Evolutionary conservation across 2,797 vertebrate species (phyloP), one percentile per base, ranked within the genome.

Genomic region (Sebastes iracundus): DNA sequence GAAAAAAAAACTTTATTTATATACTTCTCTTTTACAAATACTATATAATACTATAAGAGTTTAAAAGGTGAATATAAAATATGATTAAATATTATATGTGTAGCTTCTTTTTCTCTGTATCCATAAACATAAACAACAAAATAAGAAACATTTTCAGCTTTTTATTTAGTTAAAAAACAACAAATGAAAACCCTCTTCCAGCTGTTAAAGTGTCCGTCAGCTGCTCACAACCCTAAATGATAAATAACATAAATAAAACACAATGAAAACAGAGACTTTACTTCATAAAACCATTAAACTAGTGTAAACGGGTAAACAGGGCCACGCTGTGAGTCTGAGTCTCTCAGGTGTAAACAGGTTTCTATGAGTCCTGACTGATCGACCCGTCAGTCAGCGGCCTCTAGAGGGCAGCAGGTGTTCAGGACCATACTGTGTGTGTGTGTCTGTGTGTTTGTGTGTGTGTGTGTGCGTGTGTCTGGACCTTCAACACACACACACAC

Each of bases 321-420:
- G 20, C 18, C 59, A 4, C 1, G 9, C 28, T 23, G 46, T 33
- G 1, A 5, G 28, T 55, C 32, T 53, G 20, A 30, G 2, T 4
- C 3, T 28, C 20, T 67, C 28, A 60, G 53, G 38, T 60, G 64
- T 3, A 25, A 10, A 22, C 38, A 10, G 25, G 56, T 28, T 30
- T 60, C 28, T 60, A 18, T 42, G 14, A 6, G 23, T 25, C 3
- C 35, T 18, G 27, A 27, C 27, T 60, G 27, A 49, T 5, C 5
- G 63, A 79, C 64, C 75, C 4, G 30, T 70, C 72, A 42, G 7
- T 14, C 12, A 11, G 27, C 58, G 2, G 75, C 84, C 88, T 90
- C 72, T 75, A 88, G 87, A 83, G 89, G 85, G 79, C 86, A 83
- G 76, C 55, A 86, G 72, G 63, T 72, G 77, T 80, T 86, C 81